Base-by-base conservation (phyloP, 2,797 vertebrate genomes). In the Pelobates cultripes region DNA sequence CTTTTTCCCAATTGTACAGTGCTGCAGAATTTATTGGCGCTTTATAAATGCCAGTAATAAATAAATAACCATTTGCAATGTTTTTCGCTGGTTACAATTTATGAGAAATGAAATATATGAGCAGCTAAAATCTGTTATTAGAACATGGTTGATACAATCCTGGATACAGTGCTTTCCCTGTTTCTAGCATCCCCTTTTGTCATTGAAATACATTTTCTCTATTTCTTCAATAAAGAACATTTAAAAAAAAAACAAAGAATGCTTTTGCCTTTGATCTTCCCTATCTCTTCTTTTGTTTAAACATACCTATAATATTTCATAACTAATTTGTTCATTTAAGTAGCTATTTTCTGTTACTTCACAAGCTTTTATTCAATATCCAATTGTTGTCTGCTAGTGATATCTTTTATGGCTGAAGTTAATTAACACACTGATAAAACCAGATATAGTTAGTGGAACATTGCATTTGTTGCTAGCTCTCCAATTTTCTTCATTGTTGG, bases 351-450 rank as follows among this genome's bases (percentile, higher is more conserved):
- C 66, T 71, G 13, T 47, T 75, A 45, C 41, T 12, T 43, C 40
- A 78, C 51, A 73, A 68, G 61, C 61, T 68, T 82, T 73, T 73
- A 78, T n/a, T 73, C 75, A 78, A 73, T 17, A 41, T 57, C 28
- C 70, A 68, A 44, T 73, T 78, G 63, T 60, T 57, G 47, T 28
- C 43, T 60, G 75, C 57, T 73, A 69, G 42, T 53, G 40, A 78
- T 70, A 61, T 83, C 43, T 78, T 75, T 83, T 68, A 78, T 73
- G 63, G 63, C 75, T 74, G 67, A 47, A 47, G 61, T 73, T 73
- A 73, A 83, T 83, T 73, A 83, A 83, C 61, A 47, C 17, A 71
- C 60, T 82, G 42, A 60, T 68, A 13, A 12, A 78, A 71, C 68
- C 17, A 73, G 53, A 78, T 68, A 71, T 71, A 69, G 72, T 82